Base-by-base conservation (phyloP, 2,888 invertebrate species). In the Acronicta alni region DNA sequence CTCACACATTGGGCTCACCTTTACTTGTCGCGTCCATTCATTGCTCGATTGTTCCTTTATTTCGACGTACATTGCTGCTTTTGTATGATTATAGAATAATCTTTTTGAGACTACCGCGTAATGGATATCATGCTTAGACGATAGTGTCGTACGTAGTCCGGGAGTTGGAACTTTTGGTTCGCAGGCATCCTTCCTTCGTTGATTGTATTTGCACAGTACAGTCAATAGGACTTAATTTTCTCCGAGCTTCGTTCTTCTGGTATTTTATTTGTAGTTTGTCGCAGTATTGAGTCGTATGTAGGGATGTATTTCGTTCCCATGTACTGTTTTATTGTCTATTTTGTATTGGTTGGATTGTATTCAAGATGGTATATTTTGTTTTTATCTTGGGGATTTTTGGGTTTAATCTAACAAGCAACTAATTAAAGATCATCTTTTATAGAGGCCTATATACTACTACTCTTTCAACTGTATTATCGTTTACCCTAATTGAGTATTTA, bases 171-270 rank as follows among this genome's bases (percentile, higher is more conserved):
- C 8, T 9, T 26, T 5, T 60, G 52, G 77, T 82, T 57, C 67
- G 55, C 46, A 62, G 66, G 67, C 80, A 73, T 84, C 80, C 81
- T 85, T 83, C 85, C 85, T 70, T 37, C 56, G 71, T 77, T 86
- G 86, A 86, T 86, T 86, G 85, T 86, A 82, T 86, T 86, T 86
- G 86, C 80, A 68, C 69, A 72, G 82, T 73, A 84, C 83, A 82
- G 85, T 86, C 86, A 85, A 85, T 83, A 84, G 82, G 80, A 83
- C 86, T 87, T 87, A 88, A 88, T 89, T 89, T 87, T 87, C 86
- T 81, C 79, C 54, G 66, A 69, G 75, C 76, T 79, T 66, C 70
- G 73, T 74, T 74, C 81, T 82, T 74, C 77, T 71, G 57, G 57
- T 63, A 66, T 78, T 80, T 83, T 77, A 81, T 83, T 84, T 84